Percentiles rank a stretch among this genome's conserved stretches.
phyloP scores from a whole-genome alignment of 2,888 invertebrate genomes.

The Chrysodeixis includens region DNA sequence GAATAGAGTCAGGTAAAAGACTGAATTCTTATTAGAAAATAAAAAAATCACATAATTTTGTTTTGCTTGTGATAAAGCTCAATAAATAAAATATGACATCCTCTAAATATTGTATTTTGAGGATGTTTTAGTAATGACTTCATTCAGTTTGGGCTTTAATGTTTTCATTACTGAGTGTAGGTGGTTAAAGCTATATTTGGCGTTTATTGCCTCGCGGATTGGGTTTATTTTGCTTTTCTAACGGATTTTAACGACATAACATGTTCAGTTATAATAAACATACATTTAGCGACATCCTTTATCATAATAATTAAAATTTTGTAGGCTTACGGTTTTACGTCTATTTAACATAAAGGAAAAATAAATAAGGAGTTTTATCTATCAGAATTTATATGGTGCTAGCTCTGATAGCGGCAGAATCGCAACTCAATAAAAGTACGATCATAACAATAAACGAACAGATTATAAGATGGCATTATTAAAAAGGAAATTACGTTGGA shows the following conservation, averaged over 20 bases:
- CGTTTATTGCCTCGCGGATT: constrained; percentile 10
- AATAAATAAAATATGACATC: not conserved
- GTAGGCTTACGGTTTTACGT: not conserved
- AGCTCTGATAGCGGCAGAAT: not conserved
- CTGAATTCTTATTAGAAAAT: not conserved
- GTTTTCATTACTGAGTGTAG: constrained; percentile 31
- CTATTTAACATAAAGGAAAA: not conserved
- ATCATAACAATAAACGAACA: not conserved
- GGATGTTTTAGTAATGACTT: constrained; percentile 23
- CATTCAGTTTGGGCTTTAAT: constrained; percentile 39
- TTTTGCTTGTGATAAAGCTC: not conserved
- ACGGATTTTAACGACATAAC: constrained; percentile 9
- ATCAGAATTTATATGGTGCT: not conserved
- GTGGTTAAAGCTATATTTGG: constrained; percentile 26
- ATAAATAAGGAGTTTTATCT: not conserved
- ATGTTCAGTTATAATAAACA: not conserved
- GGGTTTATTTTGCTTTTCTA: constrained; percentile 15
- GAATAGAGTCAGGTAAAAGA: not conserved
- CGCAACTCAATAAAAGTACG: not conserved
- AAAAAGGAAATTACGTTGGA: not conserved
- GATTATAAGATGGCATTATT: not conserved
- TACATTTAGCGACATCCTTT: not conserved
- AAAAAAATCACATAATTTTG: not conserved
- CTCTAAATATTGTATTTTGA: constrained; percentile 12
- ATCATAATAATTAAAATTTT: not conserved